phyloP scores from a whole-genome alignment of 2,888 invertebrate species.

The Ecdyonurus torrentis region DNA sequence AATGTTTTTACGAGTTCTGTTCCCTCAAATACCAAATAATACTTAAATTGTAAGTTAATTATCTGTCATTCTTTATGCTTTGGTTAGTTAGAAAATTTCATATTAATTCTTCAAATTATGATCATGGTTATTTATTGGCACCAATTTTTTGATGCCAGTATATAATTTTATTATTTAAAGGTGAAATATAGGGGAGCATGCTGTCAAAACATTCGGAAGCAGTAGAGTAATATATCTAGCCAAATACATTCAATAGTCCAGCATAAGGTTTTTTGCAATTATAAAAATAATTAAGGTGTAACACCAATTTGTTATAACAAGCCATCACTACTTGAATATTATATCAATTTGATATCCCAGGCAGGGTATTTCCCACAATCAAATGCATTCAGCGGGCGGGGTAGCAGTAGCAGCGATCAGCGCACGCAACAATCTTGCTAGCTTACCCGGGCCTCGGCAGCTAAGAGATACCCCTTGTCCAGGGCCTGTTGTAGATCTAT shows the following conservation, averaged over 20 bases:
- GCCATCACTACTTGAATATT: background rate
- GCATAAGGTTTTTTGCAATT: background rate
- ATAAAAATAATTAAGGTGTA: background rate
- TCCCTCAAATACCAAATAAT: too few species aligned
- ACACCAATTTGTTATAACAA: background rate
- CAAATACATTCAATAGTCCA: background rate
- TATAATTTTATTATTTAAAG: too few species aligned
- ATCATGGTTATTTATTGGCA: too few species aligned
- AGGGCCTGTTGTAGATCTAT: slow-evolving; percentile 70
- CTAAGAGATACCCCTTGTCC: slow-evolving; percentile 72
- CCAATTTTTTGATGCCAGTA: too few species aligned
- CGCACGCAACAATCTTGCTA: background rate
- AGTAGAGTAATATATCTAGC: background rate
- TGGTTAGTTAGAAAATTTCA: too few species aligned
- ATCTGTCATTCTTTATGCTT: too few species aligned
- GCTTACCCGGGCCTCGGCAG: slow-evolving; percentile 90
- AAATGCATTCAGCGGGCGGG: background rate
- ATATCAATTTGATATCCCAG: background rate
- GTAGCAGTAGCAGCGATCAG: background rate
- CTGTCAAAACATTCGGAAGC: background rate
- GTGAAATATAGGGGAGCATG: background rate
- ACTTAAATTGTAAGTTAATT: too few species aligned
- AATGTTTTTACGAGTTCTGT: too few species aligned
- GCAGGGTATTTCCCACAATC: background rate
- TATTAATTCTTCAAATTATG: too few species aligned